Conservation (phyloP, 2,888 invertebrate species). For the Emesis castigata region DNA sequence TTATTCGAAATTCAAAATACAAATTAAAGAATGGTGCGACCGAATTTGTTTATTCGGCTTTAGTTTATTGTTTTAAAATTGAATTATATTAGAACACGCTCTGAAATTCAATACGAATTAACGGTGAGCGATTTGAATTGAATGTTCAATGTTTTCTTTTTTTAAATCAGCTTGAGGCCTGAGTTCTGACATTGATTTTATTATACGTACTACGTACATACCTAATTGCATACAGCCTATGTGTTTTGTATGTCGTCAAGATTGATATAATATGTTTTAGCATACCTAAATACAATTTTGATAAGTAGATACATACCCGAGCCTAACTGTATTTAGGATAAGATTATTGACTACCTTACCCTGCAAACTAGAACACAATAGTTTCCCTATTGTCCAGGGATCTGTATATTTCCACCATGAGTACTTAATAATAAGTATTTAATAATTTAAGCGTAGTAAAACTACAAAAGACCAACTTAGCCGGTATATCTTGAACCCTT, state of each 20-base stretch:
- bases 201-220: background rate
- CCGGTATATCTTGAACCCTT: too few relatives aligned
- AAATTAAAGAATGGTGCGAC: conserved; percentile 72
- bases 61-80: conserved; percentile 72
- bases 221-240: background rate
- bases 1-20: conserved; percentile 69
- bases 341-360: too few relatives aligned
- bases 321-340: too few relatives aligned
- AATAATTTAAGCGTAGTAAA: too few relatives aligned
- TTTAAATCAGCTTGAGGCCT: conserved; percentile 6
- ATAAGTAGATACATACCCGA: too few relatives aligned
- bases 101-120: conserved; percentile 87
- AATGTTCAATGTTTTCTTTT: conserved; percentile 66
- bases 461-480: too few relatives aligned
- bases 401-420: too few relatives aligned
- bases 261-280: background rate
- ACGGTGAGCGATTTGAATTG: conserved; percentile 79
- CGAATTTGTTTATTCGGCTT: conserved; percentile 67
- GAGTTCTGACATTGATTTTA: conserved; percentile 9
- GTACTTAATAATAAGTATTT: too few relatives aligned
- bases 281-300: too few relatives aligned
- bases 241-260: background rate
- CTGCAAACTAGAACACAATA: too few relatives aligned
- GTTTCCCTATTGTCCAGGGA: too few relatives aligned
- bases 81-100: conserved; percentile 76